Percentiles rank a stretch among this genome's conserved stretches.
These are phyloP conservation scores for Phortica okadai DNA, from an alignment of 2,888 invertebrate genomes.

Conservation along the genomic window DNA sequence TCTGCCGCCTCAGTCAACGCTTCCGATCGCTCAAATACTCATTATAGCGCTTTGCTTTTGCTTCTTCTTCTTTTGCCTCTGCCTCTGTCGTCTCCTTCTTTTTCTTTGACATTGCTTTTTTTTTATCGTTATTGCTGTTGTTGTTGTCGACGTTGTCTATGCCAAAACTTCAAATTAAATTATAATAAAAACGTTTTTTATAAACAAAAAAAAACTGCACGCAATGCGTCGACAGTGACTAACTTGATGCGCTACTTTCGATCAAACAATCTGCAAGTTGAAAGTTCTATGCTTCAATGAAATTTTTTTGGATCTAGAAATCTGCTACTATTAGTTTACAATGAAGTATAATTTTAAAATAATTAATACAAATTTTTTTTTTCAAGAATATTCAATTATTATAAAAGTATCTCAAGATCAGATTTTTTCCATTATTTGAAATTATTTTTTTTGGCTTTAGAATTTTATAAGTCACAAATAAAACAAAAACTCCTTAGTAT, in stretches of 20 bases:
- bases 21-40: background rate
- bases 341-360: too few species aligned
- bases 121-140: slow-evolving; percentile 6
- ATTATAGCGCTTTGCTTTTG: background rate
- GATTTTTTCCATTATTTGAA: too few species aligned
- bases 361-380: too few species aligned
- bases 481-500: background rate
- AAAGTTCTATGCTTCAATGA: too few species aligned
- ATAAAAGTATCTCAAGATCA: too few species aligned
- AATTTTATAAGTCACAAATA: background rate
- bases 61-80: background rate
- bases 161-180: slow-evolving; percentile 9
- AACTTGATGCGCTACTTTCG: background rate
- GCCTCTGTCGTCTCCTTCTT: background rate
- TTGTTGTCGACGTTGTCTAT: background rate
- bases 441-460: too few species aligned
- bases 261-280: too few species aligned
- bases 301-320: too few species aligned
- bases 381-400: too few species aligned
- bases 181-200: slow-evolving; percentile 10
- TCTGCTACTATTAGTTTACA: too few species aligned
- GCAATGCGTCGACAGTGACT: background rate
- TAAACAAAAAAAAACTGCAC: slow-evolving; percentile 14
- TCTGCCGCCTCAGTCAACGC: slow-evolving; percentile 5
- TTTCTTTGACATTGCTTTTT: background rate